Conservation (phyloP, 1,140 invertebrate species). For the Thaumatotibia leucotreta region DNA sequence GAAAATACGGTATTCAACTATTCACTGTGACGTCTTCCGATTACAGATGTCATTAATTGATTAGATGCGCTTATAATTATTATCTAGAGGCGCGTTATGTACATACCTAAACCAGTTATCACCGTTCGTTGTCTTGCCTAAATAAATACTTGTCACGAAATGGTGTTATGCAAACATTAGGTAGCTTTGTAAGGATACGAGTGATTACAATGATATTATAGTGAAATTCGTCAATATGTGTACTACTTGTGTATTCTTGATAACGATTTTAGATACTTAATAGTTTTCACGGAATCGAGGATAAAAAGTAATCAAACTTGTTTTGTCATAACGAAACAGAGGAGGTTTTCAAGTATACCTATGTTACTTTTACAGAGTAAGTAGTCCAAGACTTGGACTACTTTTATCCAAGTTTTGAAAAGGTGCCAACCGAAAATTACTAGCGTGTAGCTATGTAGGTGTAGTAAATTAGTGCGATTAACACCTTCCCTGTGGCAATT, state of each 20-base stretch:
- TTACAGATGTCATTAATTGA: background rate
- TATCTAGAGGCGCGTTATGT: background rate
- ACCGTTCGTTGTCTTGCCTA: background rate
- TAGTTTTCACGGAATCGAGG: too few relatives aligned
- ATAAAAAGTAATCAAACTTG: too few relatives aligned
- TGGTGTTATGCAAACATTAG: background rate
- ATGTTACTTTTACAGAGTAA: too few relatives aligned
- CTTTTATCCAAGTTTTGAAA: too few relatives aligned
- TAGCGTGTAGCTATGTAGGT: too few relatives aligned
- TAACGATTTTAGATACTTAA: background rate
- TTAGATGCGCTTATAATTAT: background rate
- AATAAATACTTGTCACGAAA: background rate
- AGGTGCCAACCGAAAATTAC: too few relatives aligned
- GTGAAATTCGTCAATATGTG: background rate
- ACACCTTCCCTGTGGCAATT: too few relatives aligned
- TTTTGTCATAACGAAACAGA: too few relatives aligned
- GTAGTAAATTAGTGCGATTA: too few relatives aligned
- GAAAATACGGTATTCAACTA: background rate
- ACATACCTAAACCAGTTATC: background rate
- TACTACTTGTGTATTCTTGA: background rate
- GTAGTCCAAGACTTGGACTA: too few relatives aligned
- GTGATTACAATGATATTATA: background rate
- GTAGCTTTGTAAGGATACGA: background rate
- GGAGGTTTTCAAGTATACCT: too few relatives aligned
- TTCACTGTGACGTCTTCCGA: background rate